Percentiles rank a stretch among this genome's conserved stretches.
Conservation (phyloP, 1,140 invertebrate species). For the Mamestra configurata region DNA sequence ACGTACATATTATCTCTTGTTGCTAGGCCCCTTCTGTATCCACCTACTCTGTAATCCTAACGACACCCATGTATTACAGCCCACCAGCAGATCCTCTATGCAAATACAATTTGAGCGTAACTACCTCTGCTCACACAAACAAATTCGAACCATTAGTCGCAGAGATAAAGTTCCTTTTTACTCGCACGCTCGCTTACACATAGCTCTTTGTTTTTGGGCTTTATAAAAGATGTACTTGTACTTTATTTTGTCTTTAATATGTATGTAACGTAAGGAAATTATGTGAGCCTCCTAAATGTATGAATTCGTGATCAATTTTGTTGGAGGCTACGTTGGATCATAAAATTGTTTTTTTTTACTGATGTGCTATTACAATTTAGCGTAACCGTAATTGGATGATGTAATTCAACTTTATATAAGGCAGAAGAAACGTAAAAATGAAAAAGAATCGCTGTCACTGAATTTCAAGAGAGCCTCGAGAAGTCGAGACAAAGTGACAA, state of each 20-base stretch:
- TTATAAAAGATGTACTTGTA: background rate
- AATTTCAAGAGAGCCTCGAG: no score
- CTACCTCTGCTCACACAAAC: background rate
- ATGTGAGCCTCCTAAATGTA: background rate
- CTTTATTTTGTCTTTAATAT: conserved; percentile 12
- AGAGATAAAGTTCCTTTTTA: conserved; percentile 16
- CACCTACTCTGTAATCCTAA: background rate
- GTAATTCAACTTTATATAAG: no score
- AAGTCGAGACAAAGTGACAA: no score
- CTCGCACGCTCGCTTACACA: background rate
- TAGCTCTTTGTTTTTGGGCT: background rate
- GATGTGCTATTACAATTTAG: background rate
- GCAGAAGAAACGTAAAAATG: no score
- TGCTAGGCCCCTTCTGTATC: background rate
- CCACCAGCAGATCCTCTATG: conserved; percentile 1
- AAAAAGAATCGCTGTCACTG: no score
- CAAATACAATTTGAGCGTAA: conserved; percentile 9
- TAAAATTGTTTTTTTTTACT: background rate
- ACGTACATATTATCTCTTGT: background rate
- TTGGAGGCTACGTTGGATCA: background rate
- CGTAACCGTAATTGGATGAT: background rate
- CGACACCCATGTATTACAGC: conserved; percentile 18
- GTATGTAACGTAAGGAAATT: conserved; percentile 21
- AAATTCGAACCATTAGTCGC: conserved; percentile 5
- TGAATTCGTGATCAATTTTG: background rate